phyloP scores from a whole-genome alignment of 2,113 vertebrate genomes.

The Melospiza georgiana region DNA sequence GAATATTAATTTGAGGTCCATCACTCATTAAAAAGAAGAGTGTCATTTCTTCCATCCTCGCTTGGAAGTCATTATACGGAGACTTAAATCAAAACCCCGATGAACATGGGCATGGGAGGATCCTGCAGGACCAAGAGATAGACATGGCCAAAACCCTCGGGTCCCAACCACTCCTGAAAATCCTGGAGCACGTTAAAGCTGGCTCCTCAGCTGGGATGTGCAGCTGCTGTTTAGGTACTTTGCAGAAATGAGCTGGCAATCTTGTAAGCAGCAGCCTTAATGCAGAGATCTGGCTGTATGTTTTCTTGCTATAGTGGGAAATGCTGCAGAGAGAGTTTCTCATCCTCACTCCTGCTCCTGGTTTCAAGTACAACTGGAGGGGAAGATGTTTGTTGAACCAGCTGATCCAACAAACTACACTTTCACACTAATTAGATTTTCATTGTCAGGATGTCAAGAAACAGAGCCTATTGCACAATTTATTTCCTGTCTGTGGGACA shows the following conservation, averaged over 20 bases:
- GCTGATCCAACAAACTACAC: background rate
- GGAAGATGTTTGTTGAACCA: background rate
- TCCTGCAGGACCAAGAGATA: background rate
- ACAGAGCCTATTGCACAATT: background rate
- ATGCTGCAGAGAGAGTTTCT: background rate
- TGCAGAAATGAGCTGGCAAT: background rate
- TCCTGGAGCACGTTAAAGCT: background rate
- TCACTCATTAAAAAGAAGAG: constrained; percentile 1
- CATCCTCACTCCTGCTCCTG: background rate
- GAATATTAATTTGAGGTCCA: constrained; percentile 29
- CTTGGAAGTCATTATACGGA: background rate
- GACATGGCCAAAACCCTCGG: background rate
- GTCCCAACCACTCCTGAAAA: background rate
- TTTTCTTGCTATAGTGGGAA: background rate
- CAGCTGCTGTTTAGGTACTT: background rate
- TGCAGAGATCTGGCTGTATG: background rate
- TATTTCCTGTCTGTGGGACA: background rate
- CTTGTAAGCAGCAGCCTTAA: background rate
- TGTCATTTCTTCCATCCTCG: background rate
- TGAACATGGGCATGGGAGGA: background rate
- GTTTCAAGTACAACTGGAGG: background rate
- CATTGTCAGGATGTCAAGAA: background rate
- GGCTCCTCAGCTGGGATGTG: background rate
- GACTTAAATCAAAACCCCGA: background rate
- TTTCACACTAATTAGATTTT: background rate